Base-by-base conservation (phyloP, 2,797 vertebrate species). In the Lutjanus campechanus region DNA sequence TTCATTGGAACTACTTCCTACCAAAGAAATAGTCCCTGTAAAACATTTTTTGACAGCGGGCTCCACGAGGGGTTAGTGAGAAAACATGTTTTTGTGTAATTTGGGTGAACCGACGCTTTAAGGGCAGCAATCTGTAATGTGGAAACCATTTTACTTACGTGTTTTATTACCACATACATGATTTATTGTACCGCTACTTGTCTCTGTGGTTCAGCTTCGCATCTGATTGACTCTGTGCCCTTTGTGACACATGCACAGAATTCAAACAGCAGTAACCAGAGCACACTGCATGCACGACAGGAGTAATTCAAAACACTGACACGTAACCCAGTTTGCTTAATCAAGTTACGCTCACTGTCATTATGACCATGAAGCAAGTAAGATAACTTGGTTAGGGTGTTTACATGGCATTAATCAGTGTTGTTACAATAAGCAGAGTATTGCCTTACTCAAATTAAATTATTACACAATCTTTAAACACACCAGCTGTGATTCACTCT, bases 271-370 rank as follows among this genome's bases (percentile, higher is more conserved):
- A 64, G 29, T 49, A 36, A 55, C 49, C 51, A 56, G 49, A 74
- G 53, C 43, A 47, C 43, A 8, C 22, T 72, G 51, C 44, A 47
- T 58, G 73, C 69, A 36, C 16, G 8, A 16, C 56, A 63, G 20
- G 56, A 12, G 46, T 72, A 62, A 80, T 69, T 69, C 15, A 61
- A 64, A 71, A 71, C 67, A 74, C 11, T 49, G 25, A 40, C 66
- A 74, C 19, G 25, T 82, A 69, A 77, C 49, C 9, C n/a, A 20
- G 40, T 73, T 82, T 75, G 4, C 53, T 46, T 64, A 74, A 79
- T 76, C 41, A 41, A 40, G 55, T 79, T 79, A 60, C 46, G 22
- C 20, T 58, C 41, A 25, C 47, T 67, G 55, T 41, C 44, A 72
- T 59, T 60, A 65, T 16, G 58, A 63, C n/a, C 53, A 64, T 43